These are phyloP conservation scores for Tortricodes alternella DNA, from an alignment of 2,888 invertebrate genomes.

Conservation along the genomic window DNA sequence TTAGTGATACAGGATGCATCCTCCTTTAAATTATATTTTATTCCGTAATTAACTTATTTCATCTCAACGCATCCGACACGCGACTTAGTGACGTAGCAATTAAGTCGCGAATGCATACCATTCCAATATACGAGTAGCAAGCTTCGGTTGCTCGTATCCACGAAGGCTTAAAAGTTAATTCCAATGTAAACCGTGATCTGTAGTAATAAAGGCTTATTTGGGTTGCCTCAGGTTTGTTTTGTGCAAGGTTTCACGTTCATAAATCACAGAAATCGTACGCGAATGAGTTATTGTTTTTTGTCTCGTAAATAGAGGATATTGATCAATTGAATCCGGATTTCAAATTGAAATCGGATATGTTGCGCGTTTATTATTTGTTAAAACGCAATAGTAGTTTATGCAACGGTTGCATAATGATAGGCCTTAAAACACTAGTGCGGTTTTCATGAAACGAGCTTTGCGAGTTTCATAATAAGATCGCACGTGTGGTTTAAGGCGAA, in stretches of 20 bases:
- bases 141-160: background rate
- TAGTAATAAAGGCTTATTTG: conserved; percentile 2
- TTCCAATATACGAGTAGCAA: conserved; percentile 15
- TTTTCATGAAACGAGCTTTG: too few species aligned
- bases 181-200: conserved; percentile 6
- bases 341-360: conserved; percentile 9
- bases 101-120: conserved; percentile 24
- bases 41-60: conserved; percentile 8
- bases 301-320: conserved; percentile 29
- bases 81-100: conserved; percentile 24
- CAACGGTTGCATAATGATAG: too few species aligned
- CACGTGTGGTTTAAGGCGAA: too few species aligned
- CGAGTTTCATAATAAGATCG: too few species aligned
- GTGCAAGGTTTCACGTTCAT: conserved; percentile 18
- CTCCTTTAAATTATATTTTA: too few species aligned
- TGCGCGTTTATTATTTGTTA: conserved; percentile 5
- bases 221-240: background rate
- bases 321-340: conserved; percentile 28
- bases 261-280: conserved; percentile 24
- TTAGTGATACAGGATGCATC: conserved; percentile 1
- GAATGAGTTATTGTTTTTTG: conserved; percentile 31
- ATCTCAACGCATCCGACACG: conserved; percentile 5
- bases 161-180: background rate
- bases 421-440: too few species aligned
- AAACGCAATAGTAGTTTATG: too few species aligned